phyloP scores from a whole-genome alignment of 2,113 vertebrate genomes.

The Deroptyus accipitrinus region DNA sequence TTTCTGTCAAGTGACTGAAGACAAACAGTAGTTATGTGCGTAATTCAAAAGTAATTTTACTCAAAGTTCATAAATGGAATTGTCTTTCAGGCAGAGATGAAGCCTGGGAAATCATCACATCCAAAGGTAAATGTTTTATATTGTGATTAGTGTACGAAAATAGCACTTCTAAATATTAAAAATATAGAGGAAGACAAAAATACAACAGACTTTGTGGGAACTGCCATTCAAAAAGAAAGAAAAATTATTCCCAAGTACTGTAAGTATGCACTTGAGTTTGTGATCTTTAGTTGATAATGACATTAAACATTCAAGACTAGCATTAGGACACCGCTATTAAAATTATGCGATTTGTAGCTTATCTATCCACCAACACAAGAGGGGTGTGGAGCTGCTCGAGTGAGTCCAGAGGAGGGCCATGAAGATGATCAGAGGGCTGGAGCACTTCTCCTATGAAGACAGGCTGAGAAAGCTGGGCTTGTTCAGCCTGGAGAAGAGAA shows the following conservation, averaged over 20 bases:
- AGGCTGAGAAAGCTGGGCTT: neutral
- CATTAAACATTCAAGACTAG: neutral
- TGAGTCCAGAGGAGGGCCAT: neutral
- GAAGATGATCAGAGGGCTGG: neutral
- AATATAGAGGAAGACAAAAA: neutral
- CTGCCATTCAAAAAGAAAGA: neutral
- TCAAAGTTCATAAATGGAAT: conserved; percentile 37
- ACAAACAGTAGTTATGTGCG: neutral
- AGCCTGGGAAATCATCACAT: conserved; percentile 31
- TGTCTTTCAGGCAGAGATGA: conserved; percentile 62
- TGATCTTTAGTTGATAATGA: neutral
- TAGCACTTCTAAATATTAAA: neutral
- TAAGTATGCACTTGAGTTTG: neutral
- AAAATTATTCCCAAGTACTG: neutral
- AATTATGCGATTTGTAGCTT: neutral
- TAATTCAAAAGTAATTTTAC: neutral
- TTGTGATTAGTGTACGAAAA: neutral
- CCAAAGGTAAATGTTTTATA: conserved; percentile 51
- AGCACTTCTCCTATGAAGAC: neutral
- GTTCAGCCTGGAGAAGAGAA: neutral
- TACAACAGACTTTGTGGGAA: neutral
- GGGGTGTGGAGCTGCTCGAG: neutral
- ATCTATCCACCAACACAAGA: neutral
- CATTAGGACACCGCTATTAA: neutral
- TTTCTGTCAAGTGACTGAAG: neutral